A percentile compares a stretch with the other conserved stretches of the same genome.
Evolutionary conservation across 2,113 vertebrate species (phyloP).

Genomic region (Hyaena hyaena): DNA sequence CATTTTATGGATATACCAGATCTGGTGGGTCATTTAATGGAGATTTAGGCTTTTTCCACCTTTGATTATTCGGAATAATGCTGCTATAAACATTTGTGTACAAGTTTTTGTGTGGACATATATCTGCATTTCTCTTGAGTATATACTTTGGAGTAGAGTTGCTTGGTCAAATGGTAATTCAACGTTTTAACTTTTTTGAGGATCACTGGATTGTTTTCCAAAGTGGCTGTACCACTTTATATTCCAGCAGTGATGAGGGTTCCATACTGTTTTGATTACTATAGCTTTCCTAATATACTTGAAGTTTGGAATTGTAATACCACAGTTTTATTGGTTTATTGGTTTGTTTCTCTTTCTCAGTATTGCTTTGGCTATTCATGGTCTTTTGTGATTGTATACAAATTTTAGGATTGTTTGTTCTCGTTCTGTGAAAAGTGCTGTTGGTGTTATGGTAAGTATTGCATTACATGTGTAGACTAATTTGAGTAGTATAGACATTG

Average conservation of each 20-base stretch:
- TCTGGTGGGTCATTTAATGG: neutral
- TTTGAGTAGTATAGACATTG: no score
- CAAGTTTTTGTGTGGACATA: neutral
- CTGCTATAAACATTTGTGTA: neutral
- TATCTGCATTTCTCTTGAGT: neutral
- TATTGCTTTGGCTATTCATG: neutral
- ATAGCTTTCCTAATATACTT: neutral
- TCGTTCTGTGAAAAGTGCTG: no score
- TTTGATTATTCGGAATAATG: neutral
- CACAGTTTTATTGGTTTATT: neutral
- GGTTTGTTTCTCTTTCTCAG: neutral
- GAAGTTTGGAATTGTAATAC: neutral
- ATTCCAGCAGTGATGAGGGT: neutral
- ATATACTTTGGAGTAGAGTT: neutral
- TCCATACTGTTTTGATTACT: neutral
- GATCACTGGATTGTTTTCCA: neutral
- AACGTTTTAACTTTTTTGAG: neutral
- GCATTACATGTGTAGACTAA: no score
- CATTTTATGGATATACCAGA: neutral
- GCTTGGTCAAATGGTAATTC: neutral
- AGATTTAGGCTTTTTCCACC: neutral
- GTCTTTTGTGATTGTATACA: neutral
- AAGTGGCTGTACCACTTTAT: neutral
- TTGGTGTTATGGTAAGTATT: no score
- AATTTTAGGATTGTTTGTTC: neutral